Conservation (phyloP, 2,888 invertebrate species). For the Cenopis cana region DNA sequence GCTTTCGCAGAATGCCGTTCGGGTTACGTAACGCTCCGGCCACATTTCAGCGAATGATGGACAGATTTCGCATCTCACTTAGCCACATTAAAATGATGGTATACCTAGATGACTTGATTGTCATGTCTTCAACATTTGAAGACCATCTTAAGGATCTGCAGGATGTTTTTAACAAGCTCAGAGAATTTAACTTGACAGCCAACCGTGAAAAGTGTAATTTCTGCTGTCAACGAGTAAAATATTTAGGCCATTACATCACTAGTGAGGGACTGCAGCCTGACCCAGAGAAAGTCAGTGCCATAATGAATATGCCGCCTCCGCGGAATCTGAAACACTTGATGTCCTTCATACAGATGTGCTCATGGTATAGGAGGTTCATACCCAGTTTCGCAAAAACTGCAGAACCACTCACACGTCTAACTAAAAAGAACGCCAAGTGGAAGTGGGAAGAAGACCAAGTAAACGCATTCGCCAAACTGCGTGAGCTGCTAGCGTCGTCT, state of each 20-base stretch:
- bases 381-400: background rate
- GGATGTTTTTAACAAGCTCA: too few species aligned
- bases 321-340: conserved; percentile 10
- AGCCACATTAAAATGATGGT: too few species aligned
- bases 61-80: background rate
- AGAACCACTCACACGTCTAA: conserved; percentile 12
- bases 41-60: too few species aligned
- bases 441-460: conserved; percentile 3
- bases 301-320: background rate
- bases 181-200: too few species aligned
- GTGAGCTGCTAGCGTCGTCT: background rate
- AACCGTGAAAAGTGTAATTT: conserved; percentile 12
- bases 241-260: conserved; percentile 12
- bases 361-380: conserved; percentile 18
- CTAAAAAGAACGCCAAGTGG: conserved; percentile 2
- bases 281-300: background rate
- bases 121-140: too few species aligned
- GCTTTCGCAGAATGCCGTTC: too few species aligned
- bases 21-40: too few species aligned
- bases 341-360: conserved; percentile 17
- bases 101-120: too few species aligned
- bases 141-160: conserved; percentile 5
- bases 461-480: background rate
- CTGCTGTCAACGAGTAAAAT: conserved; percentile 9
- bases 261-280: conserved; percentile 10